Evolutionary conservation across 2,113 vertebrate species (phyloP), one percentile per base, ranked within the genome.

Genomic region (Brienomyrus longianalis): DNA sequence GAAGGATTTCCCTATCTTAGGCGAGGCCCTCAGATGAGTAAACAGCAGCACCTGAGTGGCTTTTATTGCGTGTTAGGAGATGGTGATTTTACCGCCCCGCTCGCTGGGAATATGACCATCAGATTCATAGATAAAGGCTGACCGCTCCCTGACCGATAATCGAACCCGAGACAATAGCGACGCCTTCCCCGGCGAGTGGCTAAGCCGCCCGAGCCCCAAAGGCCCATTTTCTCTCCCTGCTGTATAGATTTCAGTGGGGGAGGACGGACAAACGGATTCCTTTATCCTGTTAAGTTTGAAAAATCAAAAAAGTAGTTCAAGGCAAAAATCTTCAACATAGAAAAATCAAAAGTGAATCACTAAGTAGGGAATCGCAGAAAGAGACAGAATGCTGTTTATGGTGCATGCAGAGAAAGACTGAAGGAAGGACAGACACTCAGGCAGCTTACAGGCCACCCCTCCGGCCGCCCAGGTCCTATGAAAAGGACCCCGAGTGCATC

Each of bases 41-140:
- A 92, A 91, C 86, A 93, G 21, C 70, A 62, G 83, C 70, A 39
- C 83, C 50, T 47, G 87, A 87, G 47, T 66, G 84, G 31, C 83
- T 39, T 77, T 86, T 27, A 51, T 51, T 27, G 45, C 11, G 21
- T 47, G 74, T 89, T 62, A 13, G 13, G 27, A 90, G 62, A 47
- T 51, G 70, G 70, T 21, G n/a, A 77, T 31, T 31, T 17, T 21
- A 21, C 56, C n/a, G 45, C 45, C 43, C 87, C 27, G 39, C 59
- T 52, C 23, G 31, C 88, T 51, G 27, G 31, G 47, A 74, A 80
- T 77, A 51, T 21, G 23, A n/a, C 17, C 70, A n/a, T 39, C 31
- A 23, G 48, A 39, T 39, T 54, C 66, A 39, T 31, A 54, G 66
- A 77, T 77, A 70, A 88, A 88, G 47, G 47, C 66, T 51, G 62